Conservation (phyloP, 2,113 vertebrate species). For the Atrichornis clamosus region DNA sequence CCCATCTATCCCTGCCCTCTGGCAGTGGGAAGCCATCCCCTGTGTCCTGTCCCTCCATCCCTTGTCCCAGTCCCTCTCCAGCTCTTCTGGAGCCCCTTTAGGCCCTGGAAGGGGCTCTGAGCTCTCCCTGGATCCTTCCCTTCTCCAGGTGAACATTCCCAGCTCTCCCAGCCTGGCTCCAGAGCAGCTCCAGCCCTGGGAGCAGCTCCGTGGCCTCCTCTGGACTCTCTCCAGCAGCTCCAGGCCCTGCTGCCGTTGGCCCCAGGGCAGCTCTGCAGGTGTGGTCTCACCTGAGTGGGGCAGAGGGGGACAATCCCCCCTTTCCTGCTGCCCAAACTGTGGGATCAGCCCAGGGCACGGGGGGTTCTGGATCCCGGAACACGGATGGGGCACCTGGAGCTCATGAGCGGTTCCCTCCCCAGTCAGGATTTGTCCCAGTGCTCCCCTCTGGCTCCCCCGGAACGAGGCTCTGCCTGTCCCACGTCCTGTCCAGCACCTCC, state of each 20-base stretch:
- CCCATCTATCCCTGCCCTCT: neutral
- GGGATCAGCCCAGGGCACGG: neutral
- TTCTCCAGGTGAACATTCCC: neutral
- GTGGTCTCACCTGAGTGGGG: neutral
- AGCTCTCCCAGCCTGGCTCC: neutral
- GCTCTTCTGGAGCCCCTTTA: neutral
- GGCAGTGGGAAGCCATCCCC: neutral
- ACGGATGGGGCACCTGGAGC: neutral
- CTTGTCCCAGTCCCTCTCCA: neutral
- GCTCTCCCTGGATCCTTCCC: neutral
- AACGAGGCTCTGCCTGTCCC: neutral
- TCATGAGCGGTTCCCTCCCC: neutral
- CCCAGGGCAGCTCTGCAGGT: neutral
- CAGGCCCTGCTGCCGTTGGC: no score
- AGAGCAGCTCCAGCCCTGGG: neutral
- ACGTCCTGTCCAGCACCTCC: neutral
- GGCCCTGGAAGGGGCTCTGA: neutral
- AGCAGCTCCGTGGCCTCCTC: fast-evolving
- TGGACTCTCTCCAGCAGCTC: neutral
- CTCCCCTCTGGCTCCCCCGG: neutral
- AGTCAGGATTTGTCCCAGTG: neutral
- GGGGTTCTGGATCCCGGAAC: neutral
- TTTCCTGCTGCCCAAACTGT: neutral
- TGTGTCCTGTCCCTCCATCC: neutral
- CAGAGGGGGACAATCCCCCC: neutral